These are phyloP conservation scores for Zeus faber DNA, from an alignment of 2,113 vertebrate genomes.

Conservation along the genomic window DNA sequence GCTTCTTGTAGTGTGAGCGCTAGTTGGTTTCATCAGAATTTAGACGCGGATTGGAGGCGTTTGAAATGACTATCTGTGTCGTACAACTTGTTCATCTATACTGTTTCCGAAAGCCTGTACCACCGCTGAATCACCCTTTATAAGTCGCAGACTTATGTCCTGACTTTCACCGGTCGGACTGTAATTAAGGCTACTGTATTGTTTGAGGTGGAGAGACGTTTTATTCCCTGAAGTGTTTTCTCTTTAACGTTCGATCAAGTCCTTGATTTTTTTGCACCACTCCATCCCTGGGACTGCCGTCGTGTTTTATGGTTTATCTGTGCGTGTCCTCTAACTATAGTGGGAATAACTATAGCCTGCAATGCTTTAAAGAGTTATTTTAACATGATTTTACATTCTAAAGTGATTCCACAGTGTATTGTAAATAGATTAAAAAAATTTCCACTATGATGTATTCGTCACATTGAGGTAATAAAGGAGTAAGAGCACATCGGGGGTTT, in stretches of 20 bases:
- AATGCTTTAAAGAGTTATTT: constrained; percentile 57
- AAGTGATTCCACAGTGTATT: constrained; percentile 51
- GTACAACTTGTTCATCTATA: constrained; percentile 11
- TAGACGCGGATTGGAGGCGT: constrained; percentile 13
- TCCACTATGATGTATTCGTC: constrained; percentile 56
- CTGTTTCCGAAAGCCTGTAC: too few species aligned
- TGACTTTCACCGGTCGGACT: too few species aligned
- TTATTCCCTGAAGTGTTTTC: too few species aligned
- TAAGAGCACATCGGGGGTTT: constrained; percentile 22
- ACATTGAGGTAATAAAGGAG: constrained; percentile 65
- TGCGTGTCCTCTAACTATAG: constrained; percentile 23
- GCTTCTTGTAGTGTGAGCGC: constrained; percentile 8
- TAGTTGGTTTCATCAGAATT: background rate
- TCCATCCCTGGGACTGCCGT: constrained; percentile 13
- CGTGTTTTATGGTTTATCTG: constrained; percentile 15
- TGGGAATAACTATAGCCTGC: constrained; percentile 46
- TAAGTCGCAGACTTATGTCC: too few species aligned
- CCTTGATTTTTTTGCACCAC: constrained; percentile 15
- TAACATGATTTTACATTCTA: constrained; percentile 50
- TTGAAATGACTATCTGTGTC: constrained; percentile 32
- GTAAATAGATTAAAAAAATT: constrained; percentile 64
- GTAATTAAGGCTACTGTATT: too few species aligned
- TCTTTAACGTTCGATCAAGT: background rate
- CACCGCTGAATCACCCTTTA: too few species aligned
- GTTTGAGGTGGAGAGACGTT: too few species aligned